Evolutionary conservation across 2,113 vertebrate species (phyloP), one percentile per base, ranked within the genome.

Genomic region (Caretta caretta): DNA sequence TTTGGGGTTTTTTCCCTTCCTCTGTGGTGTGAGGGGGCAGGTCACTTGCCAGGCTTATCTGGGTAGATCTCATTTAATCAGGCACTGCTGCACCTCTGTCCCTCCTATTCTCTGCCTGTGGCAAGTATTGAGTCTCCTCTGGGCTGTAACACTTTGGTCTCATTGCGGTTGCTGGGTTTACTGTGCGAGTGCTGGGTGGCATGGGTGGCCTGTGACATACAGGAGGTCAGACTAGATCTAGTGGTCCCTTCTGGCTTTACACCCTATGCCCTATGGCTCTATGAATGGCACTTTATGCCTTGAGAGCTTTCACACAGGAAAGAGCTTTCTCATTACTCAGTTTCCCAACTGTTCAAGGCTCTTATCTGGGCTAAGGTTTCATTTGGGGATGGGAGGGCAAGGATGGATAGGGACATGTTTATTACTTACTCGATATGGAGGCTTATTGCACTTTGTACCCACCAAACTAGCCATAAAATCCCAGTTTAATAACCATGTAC

Each of bases 381-480:
- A 83, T 83, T 7, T 1, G 24, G 83, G 13, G 35, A n/a, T 78
- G 69, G 42, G 83, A 95, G 49, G 5, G 2, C 50, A 93, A 94
- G 59, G 84, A 24, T 38, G 35, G 80, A 83, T 86, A 79, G 87
- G 92, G 89, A 89, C 56, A 4, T 88, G 76, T 90, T 94, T 90
- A 94, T 89, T 85, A 51, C 42, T 88, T 85, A 81, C 85, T 84
- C 69, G 38, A 87, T 31, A 42, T 62, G 27, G 88, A 90, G 88
- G 57, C 48, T 84, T 88, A 88, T 91, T 96, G 85, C 1, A 11
- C 92, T 95, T 87, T 69, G 80, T 93, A 54, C 78, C 85, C 88
- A 69, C 72, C 72, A 94, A 93, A 93, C 87, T 17, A 79, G 53
- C 84, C 84, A 57, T 84, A 92, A 91, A 85, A 89, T 89, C 89